Percentiles rank a stretch among this genome's conserved stretches.
These are phyloP conservation scores for Betta splendens DNA, from an alignment of 2,797 vertebrate species.

Conservation along the genomic window DNA sequence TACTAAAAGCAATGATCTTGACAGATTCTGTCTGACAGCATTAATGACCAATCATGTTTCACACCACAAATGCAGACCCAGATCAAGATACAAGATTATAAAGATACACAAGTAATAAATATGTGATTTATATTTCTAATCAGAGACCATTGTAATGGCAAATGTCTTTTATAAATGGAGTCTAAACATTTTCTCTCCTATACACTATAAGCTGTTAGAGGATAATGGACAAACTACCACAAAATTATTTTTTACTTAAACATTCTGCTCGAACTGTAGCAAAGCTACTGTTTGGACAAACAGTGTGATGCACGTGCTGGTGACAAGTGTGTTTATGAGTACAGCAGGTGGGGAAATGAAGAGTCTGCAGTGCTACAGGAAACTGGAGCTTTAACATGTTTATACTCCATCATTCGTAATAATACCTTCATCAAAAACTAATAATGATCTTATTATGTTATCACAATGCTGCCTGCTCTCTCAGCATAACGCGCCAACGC, in stretches of 20 bases:
- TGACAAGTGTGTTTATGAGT: constrained; percentile 5
- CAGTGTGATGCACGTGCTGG: background rate
- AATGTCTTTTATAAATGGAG: no score
- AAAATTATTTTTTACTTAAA: no score
- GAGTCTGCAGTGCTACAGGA: constrained; percentile 9
- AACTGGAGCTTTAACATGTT: background rate
- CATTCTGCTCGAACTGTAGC: background rate
- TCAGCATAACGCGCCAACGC: constrained; percentile 10
- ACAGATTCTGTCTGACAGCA: no score
- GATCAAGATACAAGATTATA: no score
- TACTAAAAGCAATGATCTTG: no score
- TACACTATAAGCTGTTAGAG: background rate
- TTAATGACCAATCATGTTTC: no score
- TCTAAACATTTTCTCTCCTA: no score
- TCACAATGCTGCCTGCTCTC: constrained; percentile 1
- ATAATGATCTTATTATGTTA: background rate
- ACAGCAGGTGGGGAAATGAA: constrained; percentile 4
- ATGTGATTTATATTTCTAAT: no score
- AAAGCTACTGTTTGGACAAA: background rate
- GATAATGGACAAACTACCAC: no score
- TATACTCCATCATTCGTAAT: constrained; percentile 4
- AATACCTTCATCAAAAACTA: constrained; percentile 2
- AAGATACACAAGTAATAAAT: no score
- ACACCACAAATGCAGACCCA: no score
- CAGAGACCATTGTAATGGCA: no score